A percentile compares a stretch with the other conserved stretches of the same genome.
Conservation (phyloP, 2,113 vertebrate genomes). For the Odobenus rosmarus region DNA sequence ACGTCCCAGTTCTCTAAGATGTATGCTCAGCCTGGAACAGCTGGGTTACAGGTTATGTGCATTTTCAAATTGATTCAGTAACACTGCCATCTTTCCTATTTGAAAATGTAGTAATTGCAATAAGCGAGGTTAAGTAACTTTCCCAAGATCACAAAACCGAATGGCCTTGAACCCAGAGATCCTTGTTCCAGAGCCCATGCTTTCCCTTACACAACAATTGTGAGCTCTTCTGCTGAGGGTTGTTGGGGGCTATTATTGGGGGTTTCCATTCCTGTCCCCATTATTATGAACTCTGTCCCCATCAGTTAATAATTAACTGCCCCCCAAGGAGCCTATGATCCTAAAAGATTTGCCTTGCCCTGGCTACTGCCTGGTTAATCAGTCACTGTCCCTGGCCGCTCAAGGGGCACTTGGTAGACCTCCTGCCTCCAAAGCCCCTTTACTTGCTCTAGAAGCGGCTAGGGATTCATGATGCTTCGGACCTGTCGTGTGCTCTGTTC, state of each 20-base stretch:
- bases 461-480: conserved; percentile 25
- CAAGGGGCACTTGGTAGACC: neutral
- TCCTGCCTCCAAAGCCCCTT: neutral
- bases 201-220: neutral
- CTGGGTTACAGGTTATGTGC: neutral
- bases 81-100: neutral
- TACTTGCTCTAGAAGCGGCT: neutral
- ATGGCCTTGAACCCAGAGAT: neutral
- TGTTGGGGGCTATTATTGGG: neutral
- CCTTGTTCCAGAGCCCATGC: neutral
- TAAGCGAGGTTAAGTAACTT: neutral
- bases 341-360: conserved; percentile 42
- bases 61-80: neutral
- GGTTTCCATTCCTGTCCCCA: neutral
- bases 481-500: neutral
- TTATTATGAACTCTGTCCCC: conserved; percentile 73
- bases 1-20: neutral
- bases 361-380: conserved; percentile 63
- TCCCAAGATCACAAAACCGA: neutral
- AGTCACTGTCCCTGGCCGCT: conserved; percentile 39
- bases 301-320: conserved; percentile 73
- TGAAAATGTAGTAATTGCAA: neutral
- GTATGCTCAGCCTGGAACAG: neutral
- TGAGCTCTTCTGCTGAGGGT: neutral
- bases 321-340: neutral